A percentile compares a stretch with the other conserved stretches of the same genome.
These are phyloP conservation scores for Charaxes varanes DNA, from an alignment of 1,140 invertebrate species.

Conservation along the genomic window DNA sequence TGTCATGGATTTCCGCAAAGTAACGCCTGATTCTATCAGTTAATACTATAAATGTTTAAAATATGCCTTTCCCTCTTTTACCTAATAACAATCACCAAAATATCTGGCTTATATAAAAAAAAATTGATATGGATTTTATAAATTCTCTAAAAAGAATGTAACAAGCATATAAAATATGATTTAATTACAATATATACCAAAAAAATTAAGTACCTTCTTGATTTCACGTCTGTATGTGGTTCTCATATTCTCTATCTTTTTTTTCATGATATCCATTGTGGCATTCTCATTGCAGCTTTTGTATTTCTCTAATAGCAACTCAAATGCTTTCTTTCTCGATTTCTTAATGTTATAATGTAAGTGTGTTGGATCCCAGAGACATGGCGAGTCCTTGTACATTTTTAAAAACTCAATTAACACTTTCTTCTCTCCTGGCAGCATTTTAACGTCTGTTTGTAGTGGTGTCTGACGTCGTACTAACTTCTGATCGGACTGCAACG, in stretches of 20 bases:
- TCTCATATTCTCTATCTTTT: background rate
- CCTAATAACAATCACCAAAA: too few species aligned
- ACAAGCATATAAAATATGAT: too few species aligned
- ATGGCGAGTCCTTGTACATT: slow-evolving; percentile 20
- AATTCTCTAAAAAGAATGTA: too few species aligned
- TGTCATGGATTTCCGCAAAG: too few species aligned
- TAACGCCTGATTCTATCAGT: too few species aligned
- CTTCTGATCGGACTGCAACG: too few species aligned
- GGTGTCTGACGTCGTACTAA: slow-evolving; percentile 1
- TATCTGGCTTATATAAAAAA: too few species aligned
- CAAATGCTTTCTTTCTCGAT: slow-evolving; percentile 1
- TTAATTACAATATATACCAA: background rate
- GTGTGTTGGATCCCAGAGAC: slow-evolving; percentile 15
- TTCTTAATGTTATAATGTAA: slow-evolving; percentile 1
- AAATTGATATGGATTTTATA: too few species aligned
- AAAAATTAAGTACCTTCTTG: background rate
- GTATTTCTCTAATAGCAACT: background rate
- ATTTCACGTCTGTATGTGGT: background rate
- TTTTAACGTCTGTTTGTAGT: background rate
- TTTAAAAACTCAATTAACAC: slow-evolving; percentile 12
- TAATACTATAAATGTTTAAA: too few species aligned
- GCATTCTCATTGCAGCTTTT: background rate
- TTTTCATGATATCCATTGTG: background rate
- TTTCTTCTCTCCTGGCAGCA: slow-evolving; percentile 9
- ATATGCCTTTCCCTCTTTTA: too few species aligned